Conservation (phyloP, 2,113 vertebrate species). For the Bungarus multicinctus region DNA sequence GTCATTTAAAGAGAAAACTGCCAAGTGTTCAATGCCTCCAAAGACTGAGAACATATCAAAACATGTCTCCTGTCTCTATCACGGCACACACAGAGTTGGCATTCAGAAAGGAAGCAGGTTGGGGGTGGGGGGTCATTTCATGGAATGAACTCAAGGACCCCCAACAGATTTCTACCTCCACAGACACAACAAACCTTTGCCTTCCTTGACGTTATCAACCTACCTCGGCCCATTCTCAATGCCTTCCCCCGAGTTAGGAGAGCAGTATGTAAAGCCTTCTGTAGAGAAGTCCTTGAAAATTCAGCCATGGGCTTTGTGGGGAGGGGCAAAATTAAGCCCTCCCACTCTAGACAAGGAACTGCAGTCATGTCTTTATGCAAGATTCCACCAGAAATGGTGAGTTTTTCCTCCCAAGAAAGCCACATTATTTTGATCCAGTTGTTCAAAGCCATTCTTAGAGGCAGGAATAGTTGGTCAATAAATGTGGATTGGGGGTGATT, state of each 20-base stretch:
- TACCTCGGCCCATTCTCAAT: rapidly evolving
- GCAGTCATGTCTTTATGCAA: background rate
- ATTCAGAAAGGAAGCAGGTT: constrained; percentile 54
- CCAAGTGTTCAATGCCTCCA: constrained; percentile 67
- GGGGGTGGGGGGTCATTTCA: constrained; percentile 22
- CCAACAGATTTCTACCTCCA: constrained; percentile 52
- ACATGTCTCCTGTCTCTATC: constrained; percentile 59
- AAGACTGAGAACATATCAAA: constrained; percentile 66
- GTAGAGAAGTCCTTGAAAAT: constrained; percentile 6
- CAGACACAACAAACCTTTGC: constrained; percentile 57
- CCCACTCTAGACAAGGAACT: background rate
- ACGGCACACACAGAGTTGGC: constrained; percentile 59
- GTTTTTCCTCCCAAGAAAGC: constrained; percentile 14
- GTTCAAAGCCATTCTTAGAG: constrained; percentile 8
- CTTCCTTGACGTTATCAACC: constrained; percentile 1
- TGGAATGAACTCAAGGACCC: constrained; percentile 58
- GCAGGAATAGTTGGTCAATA: background rate
- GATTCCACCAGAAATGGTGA: background rate
- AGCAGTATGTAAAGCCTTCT: background rate
- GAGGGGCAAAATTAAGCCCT: constrained; percentile 24
- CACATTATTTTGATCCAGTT: constrained; percentile 36
- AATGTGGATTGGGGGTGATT: background rate
- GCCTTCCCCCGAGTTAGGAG: background rate
- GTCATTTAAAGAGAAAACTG: constrained; percentile 76
- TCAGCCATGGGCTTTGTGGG: background rate